These are phyloP conservation scores for Rhinella marina DNA, from an alignment of 2,797 vertebrate genomes.

Conservation along the genomic window DNA sequence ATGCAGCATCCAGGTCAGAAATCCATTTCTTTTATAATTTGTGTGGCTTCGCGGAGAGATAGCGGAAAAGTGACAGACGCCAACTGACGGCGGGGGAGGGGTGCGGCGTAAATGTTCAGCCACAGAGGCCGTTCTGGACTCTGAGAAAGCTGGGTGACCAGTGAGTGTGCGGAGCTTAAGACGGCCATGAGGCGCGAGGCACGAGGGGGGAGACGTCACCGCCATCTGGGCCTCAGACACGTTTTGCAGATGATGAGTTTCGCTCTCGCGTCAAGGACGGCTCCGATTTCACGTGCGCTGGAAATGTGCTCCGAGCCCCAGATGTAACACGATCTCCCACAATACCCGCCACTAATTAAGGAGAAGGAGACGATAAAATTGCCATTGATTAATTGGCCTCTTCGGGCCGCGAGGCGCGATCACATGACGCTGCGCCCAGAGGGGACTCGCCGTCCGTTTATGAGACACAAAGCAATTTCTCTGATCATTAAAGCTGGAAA, in stretches of 20 bases:
- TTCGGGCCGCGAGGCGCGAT: background rate
- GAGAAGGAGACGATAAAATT: conserved; percentile 50
- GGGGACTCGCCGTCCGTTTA: conserved; percentile 27
- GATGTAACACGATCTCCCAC: conserved; percentile 34
- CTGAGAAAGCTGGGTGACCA: background rate
- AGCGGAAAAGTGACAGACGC: too few species aligned
- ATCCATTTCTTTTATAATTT: conserved; percentile 48
- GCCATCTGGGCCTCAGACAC: background rate
- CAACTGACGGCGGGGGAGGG: too few species aligned
- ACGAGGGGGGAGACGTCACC: background rate
- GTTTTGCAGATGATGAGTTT: background rate
- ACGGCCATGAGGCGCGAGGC: too few species aligned
- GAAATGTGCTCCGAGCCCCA: conserved; percentile 16
- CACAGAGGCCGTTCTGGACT: background rate
- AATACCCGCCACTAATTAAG: conserved; percentile 50
- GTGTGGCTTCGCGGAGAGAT: too few species aligned
- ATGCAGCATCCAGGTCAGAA: conserved; percentile 7
- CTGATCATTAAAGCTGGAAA: conserved; percentile 42
- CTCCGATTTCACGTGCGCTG: conserved; percentile 1
- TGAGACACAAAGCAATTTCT: conserved; percentile 45
- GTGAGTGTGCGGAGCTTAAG: too few species aligned
- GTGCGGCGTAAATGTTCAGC: too few species aligned
- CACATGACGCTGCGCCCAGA: conserved; percentile 24
- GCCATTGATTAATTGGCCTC: conserved; percentile 56
- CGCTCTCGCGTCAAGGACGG: background rate